Conservation (phyloP, 2,888 invertebrate species). For the Epinotia demarniana region DNA sequence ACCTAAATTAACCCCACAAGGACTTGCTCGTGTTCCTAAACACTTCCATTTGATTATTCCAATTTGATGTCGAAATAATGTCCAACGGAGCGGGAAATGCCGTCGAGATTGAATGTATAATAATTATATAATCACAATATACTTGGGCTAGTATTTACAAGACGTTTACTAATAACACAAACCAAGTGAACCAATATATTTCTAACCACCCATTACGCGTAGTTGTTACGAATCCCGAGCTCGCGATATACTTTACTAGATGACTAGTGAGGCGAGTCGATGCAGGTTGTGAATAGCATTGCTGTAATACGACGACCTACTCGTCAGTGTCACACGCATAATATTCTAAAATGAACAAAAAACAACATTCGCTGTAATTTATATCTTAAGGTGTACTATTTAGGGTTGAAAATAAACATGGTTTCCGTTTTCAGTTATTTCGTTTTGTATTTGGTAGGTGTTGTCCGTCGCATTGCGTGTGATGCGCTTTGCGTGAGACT, state of each 20-base stretch:
- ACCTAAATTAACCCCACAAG: not conserved
- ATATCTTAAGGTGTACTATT: not conserved
- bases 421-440: constrained; percentile 14
- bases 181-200: not conserved
- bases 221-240: not conserved
- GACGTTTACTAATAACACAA: not conserved
- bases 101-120: constrained; percentile 21
- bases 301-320: constrained; percentile 9
- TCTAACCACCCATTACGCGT: not conserved
- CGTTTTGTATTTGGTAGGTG: not conserved
- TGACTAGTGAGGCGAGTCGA: not conserved
- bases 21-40: constrained; percentile 16
- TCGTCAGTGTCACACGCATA: constrained; percentile 47
- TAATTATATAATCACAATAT: constrained; percentile 26
- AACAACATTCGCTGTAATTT: not conserved
- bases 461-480: constrained; percentile 25
- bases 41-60: constrained; percentile 21
- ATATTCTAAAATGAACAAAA: constrained; percentile 8
- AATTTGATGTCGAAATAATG: constrained; percentile 21
- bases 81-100: constrained; percentile 20
- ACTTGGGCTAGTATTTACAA: constrained; percentile 7
- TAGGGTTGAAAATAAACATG: not conserved
- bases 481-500: constrained; percentile 25
- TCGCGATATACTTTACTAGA: not conserved
- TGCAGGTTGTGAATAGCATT: not conserved